Conservation (phyloP, 2,113 vertebrate genomes). For the Zootoca vivipara region DNA sequence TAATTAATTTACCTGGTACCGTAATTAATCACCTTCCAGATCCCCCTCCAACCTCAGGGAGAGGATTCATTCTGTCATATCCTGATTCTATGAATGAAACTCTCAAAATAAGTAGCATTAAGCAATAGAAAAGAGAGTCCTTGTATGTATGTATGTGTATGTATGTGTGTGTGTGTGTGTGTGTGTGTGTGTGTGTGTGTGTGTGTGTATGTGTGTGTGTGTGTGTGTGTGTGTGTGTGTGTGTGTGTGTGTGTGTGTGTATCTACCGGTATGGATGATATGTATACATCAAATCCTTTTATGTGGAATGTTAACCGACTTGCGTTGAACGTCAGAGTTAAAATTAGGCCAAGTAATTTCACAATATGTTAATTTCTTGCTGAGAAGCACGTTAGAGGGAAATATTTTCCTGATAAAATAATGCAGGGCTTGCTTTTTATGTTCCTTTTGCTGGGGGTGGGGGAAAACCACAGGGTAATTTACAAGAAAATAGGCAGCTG, state of each 20-base stretch:
- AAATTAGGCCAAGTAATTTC: conserved; percentile 60
- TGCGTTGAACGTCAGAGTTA: conserved; percentile 46
- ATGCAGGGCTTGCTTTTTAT: background rate
- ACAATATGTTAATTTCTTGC: conserved; percentile 50
- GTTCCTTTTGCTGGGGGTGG: conserved; percentile 37
- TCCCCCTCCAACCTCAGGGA: conserved; percentile 15
- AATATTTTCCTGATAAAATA: conserved; percentile 50
- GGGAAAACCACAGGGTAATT: conserved; percentile 1
- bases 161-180: background rate
- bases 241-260: background rate
- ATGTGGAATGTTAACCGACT: conserved; percentile 34
- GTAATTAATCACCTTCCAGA: conserved; percentile 8
- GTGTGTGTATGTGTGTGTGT: background rate
- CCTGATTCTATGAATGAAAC: conserved; percentile 31
- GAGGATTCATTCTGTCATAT: conserved; percentile 34
- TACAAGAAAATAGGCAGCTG: conserved; percentile 31
- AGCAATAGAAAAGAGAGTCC: conserved; percentile 18
- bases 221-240: background rate
- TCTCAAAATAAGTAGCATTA: conserved; percentile 11
- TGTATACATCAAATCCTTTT: conserved; percentile 30
- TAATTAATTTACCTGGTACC: too few species aligned
- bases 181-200: background rate
- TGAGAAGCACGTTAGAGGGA: conserved; percentile 58
- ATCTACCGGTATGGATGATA: conserved; percentile 17
- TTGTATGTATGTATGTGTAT: too few species aligned